A percentile compares a stretch with the other conserved stretches of the same genome.
Conservation (phyloP, 2,888 invertebrate genomes). For the Cheilosia urbana region DNA sequence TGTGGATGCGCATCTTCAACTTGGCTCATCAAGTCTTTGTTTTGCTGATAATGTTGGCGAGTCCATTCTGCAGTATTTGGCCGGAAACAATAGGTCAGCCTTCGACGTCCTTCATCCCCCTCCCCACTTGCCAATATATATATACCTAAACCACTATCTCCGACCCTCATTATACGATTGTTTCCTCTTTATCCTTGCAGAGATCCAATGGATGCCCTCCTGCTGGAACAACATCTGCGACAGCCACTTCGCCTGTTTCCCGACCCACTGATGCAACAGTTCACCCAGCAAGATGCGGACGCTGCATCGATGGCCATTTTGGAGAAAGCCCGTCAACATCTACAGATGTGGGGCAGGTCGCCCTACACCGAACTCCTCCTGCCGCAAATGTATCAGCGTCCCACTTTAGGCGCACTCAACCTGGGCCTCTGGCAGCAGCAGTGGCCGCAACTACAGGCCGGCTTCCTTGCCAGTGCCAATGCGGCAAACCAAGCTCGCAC, state of each 20-base stretch:
- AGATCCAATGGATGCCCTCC: conserved; percentile 84
- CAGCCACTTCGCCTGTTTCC: conserved; percentile 83
- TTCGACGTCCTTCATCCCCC: not conserved
- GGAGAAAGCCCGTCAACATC: conserved; percentile 84
- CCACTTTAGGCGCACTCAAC: conserved; percentile 83
- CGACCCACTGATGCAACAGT: conserved; percentile 83
- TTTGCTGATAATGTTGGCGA: conserved; percentile 69
- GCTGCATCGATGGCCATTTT: conserved; percentile 83
- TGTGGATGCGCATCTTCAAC: conserved; percentile 30
- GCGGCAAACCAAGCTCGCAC: conserved; percentile 77
- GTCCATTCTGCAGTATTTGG: conserved; percentile 64
- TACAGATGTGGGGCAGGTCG: conserved; percentile 84
- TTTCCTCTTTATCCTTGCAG: conserved; percentile 76
- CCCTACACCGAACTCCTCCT: conserved; percentile 84
- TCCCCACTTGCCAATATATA: not conserved
- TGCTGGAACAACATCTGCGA: conserved; percentile 83
- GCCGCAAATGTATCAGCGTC: conserved; percentile 84
- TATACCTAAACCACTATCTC: not conserved
- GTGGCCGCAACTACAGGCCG: conserved; percentile 84
- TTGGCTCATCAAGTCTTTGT: conserved; percentile 62
- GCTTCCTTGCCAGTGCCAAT: conserved; percentile 83
- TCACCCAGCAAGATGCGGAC: conserved; percentile 83
- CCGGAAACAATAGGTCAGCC: conserved; percentile 64
- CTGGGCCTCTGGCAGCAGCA: conserved; percentile 84
- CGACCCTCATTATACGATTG: not conserved